Percentiles rank a stretch among this genome's conserved stretches.
These are phyloP conservation scores for Semnornis frantzii DNA, from an alignment of 2,113 vertebrate species.

Conservation along the genomic window DNA sequence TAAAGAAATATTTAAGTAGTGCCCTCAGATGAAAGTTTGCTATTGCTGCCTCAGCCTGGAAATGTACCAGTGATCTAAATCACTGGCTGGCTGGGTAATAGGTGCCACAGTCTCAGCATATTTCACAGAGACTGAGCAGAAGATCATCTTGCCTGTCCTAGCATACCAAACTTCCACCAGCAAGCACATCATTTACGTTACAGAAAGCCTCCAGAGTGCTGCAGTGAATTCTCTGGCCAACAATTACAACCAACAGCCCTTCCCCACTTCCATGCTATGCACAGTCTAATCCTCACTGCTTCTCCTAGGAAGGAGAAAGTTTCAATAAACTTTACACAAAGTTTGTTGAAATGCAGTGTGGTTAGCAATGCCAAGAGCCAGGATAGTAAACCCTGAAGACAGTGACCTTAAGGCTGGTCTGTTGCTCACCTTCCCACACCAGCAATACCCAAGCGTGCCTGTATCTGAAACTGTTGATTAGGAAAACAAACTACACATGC, in stretches of 20 bases:
- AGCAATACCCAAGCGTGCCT: background rate
- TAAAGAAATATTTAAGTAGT: background rate
- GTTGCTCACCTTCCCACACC: background rate
- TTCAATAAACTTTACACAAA: background rate
- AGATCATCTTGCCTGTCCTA: background rate
- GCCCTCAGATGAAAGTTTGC: background rate
- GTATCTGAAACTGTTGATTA: background rate
- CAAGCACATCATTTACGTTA: background rate
- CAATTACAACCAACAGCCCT: accelerated
- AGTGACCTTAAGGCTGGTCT: background rate
- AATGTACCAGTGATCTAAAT: background rate
- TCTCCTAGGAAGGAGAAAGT: background rate
- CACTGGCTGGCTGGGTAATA: background rate
- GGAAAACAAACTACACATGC: background rate
- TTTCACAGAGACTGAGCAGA: background rate
- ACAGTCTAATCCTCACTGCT: background rate
- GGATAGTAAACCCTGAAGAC: background rate
- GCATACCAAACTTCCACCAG: background rate
- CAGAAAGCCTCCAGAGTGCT: background rate
- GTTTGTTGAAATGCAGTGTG: background rate
- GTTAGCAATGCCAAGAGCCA: background rate
- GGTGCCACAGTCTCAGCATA: background rate
- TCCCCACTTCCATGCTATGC: background rate
- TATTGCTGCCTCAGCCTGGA: background rate
- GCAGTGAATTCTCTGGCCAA: background rate